Evolutionary conservation across 2,113 vertebrate species (phyloP).

Genomic region (Globicephala melas): DNA sequence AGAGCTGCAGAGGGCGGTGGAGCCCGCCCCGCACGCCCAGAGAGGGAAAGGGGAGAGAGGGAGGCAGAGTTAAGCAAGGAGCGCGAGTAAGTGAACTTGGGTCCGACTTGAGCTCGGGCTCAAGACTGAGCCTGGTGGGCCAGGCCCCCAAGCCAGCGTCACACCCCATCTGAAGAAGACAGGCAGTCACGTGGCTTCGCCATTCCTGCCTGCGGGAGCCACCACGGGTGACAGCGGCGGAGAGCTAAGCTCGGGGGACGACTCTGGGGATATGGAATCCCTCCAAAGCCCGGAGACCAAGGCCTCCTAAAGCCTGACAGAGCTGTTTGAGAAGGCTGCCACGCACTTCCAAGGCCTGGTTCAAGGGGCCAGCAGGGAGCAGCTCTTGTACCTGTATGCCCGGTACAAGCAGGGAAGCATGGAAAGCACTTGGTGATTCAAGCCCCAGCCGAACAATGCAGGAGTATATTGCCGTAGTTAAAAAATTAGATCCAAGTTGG

Average conservation of each 20-base stretch:
- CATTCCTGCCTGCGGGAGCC: conserved; percentile 80
- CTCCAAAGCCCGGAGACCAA: conserved; percentile 9
- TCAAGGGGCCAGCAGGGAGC: conserved; percentile 87
- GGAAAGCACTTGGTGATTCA: conserved; percentile 95
- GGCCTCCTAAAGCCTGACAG: conserved; percentile 77
- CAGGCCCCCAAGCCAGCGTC: not conserved
- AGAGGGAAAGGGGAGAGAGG: not conserved
- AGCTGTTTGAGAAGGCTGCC: conserved; percentile 90
- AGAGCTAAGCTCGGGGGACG: conserved; percentile 77
- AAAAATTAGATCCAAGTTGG: conserved; percentile 92
- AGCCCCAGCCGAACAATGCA: conserved; percentile 92
- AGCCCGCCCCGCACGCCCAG: not conserved
- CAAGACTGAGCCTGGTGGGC: not conserved
- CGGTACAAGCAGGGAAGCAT: conserved; percentile 97
- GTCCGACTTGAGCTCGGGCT: not conserved
- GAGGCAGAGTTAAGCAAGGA: not conserved
- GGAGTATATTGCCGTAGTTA: conserved; percentile 92
- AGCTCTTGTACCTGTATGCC: conserved; percentile 94
- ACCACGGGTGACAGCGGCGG: conserved; percentile 77
- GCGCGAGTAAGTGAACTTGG: not conserved
- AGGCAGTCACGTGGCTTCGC: conserved; percentile 83
- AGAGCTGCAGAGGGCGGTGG: not conserved
- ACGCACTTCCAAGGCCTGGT: conserved; percentile 86
- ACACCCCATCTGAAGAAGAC: not conserved
- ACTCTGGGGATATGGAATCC: conserved; percentile 42